phyloP scores from a whole-genome alignment of 2,888 invertebrate species.

The Parelbella ahira region DNA sequence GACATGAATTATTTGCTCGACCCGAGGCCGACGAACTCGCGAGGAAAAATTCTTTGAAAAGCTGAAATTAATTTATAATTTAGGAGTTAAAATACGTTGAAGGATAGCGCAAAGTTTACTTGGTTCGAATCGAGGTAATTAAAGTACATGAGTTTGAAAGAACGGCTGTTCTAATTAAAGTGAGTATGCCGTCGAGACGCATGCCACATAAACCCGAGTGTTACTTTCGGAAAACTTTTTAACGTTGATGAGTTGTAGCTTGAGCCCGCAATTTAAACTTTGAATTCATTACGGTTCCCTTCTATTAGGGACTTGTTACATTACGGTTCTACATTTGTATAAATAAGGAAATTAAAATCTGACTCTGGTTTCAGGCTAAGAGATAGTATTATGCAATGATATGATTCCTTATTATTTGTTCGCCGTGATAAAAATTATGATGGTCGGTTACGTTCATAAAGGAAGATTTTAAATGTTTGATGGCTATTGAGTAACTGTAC shows the following conservation, averaged over 20 bases:
- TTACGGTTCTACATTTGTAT: too few species aligned
- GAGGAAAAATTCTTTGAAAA: conserved; percentile 4
- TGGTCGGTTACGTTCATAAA: too few species aligned
- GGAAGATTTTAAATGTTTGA: too few species aligned
- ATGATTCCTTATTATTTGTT: too few species aligned
- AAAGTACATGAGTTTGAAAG: conserved; percentile 41
- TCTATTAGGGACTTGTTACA: neutral
- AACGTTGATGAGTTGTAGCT: conserved; percentile 67
- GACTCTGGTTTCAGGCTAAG: too few species aligned
- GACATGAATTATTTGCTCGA: conserved; percentile 7
- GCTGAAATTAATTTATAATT: conserved; percentile 2
- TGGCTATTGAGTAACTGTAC: too few species aligned
- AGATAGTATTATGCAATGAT: too few species aligned
- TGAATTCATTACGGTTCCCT: conserved; percentile 63
- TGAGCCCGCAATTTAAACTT: conserved; percentile 63
- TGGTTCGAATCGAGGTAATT: conserved; percentile 44
- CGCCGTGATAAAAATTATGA: too few species aligned
- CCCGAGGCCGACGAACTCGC: conserved; percentile 6
- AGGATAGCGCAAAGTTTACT: conserved; percentile 19
- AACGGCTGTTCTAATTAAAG: conserved; percentile 54
- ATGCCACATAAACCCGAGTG: conserved; percentile 37
- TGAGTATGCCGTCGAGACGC: conserved; percentile 50
- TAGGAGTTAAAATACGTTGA: neutral
- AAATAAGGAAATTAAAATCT: too few species aligned
- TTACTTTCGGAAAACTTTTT: conserved; percentile 54